Evolutionary conservation across 2,113 vertebrate genomes (phyloP).

Genomic region (Physeter macrocephalus): DNA sequence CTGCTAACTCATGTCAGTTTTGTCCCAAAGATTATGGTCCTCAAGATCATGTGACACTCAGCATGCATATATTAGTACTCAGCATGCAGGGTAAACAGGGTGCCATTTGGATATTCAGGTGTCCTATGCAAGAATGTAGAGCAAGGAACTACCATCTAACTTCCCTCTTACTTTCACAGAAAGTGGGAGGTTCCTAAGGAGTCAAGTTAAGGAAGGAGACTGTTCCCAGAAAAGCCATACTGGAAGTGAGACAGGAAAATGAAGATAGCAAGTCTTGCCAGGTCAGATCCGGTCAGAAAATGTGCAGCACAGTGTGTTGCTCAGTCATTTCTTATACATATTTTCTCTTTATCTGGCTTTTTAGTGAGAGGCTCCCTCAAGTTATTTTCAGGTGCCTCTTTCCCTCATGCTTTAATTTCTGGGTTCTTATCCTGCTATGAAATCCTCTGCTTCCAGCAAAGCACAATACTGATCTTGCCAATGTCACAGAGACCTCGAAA

Average conservation of each 20-base stretch:
- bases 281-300: background rate
- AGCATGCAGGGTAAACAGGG: background rate
- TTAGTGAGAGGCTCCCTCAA: background rate
- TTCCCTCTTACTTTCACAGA: background rate
- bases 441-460: background rate
- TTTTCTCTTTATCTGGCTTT: background rate
- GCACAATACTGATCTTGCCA: background rate
- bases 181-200: background rate
- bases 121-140: background rate
- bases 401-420: background rate
- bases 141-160: background rate
- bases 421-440: background rate
- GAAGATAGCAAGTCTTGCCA: background rate
- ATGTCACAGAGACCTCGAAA: background rate
- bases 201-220: background rate
- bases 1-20: background rate
- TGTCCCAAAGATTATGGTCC: background rate
- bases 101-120: background rate
- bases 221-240: background rate
- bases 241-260: background rate
- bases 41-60: background rate
- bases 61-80: background rate
- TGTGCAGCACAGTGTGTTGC: accelerated
- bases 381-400: background rate
- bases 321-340: background rate